phyloP scores from a whole-genome alignment of 2,113 vertebrate genomes.

The Pedetes capensis region DNA sequence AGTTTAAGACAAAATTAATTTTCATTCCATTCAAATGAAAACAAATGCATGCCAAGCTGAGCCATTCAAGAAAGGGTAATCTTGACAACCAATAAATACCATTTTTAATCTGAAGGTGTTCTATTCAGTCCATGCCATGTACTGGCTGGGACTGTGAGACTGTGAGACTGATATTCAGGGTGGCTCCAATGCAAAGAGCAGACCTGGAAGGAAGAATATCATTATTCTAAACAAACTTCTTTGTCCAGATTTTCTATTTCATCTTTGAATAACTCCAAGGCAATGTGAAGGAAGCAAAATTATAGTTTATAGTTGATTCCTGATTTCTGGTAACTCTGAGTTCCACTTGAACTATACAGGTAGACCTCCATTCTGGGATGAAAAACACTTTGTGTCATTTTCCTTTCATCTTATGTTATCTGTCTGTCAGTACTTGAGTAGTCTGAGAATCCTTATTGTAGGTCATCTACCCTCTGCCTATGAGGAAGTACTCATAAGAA shows the following conservation, averaged over 20 bases:
- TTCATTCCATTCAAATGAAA: slow-evolving; percentile 65
- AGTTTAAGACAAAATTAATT: slow-evolving; percentile 63
- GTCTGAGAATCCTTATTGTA: background rate
- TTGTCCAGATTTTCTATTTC: background rate
- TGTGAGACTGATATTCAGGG: background rate
- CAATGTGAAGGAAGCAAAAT: background rate
- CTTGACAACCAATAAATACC: slow-evolving; percentile 21
- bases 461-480: background rate
- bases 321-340: background rate
- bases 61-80: slow-evolving; percentile 49
- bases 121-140: background rate
- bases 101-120: slow-evolving; percentile 11
- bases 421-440: background rate
- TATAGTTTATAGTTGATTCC: background rate
- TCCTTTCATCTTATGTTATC: background rate
- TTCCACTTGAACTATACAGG: background rate
- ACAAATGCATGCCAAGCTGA: slow-evolving; percentile 63
- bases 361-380: background rate
- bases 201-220: background rate
- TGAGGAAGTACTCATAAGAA: background rate
- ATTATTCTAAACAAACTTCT: background rate
- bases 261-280: slow-evolving; percentile 14
- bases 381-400: slow-evolving; percentile 1
- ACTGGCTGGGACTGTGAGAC: background rate
- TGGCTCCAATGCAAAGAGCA: background rate